Evolutionary conservation across 2,113 vertebrate genomes (phyloP).

Genomic region (Eupsittula cactorum): DNA sequence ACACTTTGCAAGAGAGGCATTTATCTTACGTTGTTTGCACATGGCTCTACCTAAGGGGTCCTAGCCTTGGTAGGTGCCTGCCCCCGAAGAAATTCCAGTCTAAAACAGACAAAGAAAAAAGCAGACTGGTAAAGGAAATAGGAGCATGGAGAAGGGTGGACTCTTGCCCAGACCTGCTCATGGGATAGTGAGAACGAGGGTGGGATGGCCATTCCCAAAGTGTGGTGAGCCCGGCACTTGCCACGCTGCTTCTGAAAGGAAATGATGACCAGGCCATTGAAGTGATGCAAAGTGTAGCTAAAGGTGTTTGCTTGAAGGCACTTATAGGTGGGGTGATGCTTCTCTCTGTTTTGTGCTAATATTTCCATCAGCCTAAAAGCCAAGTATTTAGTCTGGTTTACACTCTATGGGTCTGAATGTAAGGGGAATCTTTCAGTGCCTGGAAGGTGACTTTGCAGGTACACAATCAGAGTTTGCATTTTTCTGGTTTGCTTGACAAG

Average conservation of each 20-base stretch:
- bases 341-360: neutral
- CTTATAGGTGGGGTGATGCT: neutral
- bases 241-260: neutral
- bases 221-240: neutral
- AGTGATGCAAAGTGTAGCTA: neutral
- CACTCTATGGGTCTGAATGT: neutral
- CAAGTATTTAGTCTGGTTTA: neutral
- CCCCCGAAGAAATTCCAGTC: neutral
- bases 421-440: neutral
- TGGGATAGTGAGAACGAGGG: neutral
- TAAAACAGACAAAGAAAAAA: neutral
- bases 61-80: neutral
- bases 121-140: neutral
- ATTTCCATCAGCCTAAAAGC: neutral
- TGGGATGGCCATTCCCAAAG: neutral
- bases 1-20: conserved; percentile 34
- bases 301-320: neutral
- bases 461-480: neutral
- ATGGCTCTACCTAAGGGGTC: neutral
- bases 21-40: neutral
- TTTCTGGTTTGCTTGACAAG: neutral
- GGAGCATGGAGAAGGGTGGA: neutral
- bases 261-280: neutral
- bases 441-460: neutral
- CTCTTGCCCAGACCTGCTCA: neutral